These are phyloP conservation scores for Triops cancriformis DNA, from an alignment of 1,140 invertebrate genomes.

Conservation along the genomic window DNA sequence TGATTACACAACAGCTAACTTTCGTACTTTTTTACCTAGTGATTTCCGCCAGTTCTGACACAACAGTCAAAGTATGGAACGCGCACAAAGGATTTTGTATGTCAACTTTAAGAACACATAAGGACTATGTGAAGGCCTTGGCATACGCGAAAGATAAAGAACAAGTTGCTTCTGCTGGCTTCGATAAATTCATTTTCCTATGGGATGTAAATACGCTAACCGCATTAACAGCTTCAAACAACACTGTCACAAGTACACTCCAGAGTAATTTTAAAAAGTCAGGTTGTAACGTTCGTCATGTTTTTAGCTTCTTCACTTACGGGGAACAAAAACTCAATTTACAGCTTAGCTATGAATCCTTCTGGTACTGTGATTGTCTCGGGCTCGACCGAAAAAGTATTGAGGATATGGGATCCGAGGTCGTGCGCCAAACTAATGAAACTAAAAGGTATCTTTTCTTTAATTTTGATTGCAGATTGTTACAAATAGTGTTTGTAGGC, in stretches of 20 bases:
- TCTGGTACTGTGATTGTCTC: conserved; percentile 90
- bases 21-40: conserved; percentile 48
- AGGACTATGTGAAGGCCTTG: conserved; percentile 96
- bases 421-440: conserved; percentile 93
- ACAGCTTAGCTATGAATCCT: conserved; percentile 97
- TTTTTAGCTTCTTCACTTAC: conserved; percentile 80
- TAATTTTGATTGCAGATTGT: not conserved
- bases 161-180: conserved; percentile 90
- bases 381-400: conserved; percentile 91
- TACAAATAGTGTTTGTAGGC: conserved; percentile 42
- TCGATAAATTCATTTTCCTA: conserved; percentile 93
- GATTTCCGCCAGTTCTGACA: conserved; percentile 97
- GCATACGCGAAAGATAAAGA: conserved; percentile 98
- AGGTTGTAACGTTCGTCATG: too few species aligned
- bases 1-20: not conserved
- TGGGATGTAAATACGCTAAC: conserved; percentile 99
- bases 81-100: conserved; percentile 99
- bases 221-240: conserved; percentile 93
- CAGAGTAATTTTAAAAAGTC: too few species aligned
- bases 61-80: conserved; percentile 99
- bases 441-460: conserved; percentile 51
- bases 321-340: conserved; percentile 97
- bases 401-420: conserved; percentile 95
- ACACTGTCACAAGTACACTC: conserved; percentile 89
- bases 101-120: conserved; percentile 94